Percentiles rank a stretch among this genome's conserved stretches.
Conservation (phyloP, 1,140 invertebrate species). For the Bombus sylvicola region DNA sequence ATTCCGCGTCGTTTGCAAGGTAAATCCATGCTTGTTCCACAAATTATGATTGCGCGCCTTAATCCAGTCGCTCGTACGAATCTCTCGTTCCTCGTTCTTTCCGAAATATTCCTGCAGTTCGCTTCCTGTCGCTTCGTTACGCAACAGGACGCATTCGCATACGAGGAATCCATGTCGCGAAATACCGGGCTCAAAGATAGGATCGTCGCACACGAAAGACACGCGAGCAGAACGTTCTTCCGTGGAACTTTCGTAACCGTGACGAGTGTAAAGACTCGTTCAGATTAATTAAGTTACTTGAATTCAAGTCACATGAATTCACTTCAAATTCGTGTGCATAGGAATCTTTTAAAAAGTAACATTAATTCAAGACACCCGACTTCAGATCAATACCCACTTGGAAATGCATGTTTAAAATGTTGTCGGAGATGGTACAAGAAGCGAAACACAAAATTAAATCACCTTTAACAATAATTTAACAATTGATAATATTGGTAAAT, state of each 20-base stretch:
- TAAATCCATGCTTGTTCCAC: background rate
- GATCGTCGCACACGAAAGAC: constrained; percentile 8
- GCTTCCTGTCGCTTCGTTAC: constrained; percentile 24
- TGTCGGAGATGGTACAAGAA: too few species aligned
- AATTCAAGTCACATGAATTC: background rate
- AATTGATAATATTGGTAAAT: too few species aligned
- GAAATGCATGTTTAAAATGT: too few species aligned
- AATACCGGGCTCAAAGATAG: background rate
- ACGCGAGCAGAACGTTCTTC: background rate
- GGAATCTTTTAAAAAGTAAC: background rate
- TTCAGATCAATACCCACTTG: too few species aligned
- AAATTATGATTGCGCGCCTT: background rate
- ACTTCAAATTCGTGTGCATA: background rate
- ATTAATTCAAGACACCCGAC: too few species aligned
- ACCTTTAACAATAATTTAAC: too few species aligned
- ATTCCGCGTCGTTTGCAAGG: background rate
- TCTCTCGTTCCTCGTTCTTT: background rate
- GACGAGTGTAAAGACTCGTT: background rate
- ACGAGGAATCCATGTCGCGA: constrained; percentile 1
- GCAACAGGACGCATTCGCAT: background rate
- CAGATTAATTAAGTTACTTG: background rate
- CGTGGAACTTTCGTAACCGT: background rate
- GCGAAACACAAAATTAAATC: too few species aligned
- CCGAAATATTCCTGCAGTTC: background rate
- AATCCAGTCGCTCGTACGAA: background rate